These are phyloP conservation scores for Corbicula japonica DNA, from an alignment of 2,888 invertebrate species.

Conservation along the genomic window DNA sequence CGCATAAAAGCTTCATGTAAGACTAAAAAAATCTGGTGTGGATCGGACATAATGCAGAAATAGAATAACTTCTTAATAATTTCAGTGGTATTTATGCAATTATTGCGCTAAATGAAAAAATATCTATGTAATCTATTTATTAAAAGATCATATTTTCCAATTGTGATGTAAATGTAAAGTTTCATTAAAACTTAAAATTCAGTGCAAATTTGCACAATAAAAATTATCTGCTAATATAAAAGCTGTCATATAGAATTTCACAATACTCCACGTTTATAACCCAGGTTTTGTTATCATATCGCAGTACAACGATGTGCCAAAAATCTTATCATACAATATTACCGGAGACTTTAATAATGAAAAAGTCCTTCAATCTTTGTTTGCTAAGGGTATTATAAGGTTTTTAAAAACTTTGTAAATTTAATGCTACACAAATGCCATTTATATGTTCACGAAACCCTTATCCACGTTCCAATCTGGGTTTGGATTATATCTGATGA, in stretches of 20 bases:
- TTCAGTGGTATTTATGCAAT: no score
- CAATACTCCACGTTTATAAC: no score
- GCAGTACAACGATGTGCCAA: conserved; percentile 17
- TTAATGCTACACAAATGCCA: conserved; percentile 45
- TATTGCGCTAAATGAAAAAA: no score
- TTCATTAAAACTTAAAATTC: background rate
- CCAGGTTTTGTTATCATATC: no score
- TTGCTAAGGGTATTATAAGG: conserved; percentile 34
- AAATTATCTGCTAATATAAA: no score
- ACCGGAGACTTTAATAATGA: conserved; percentile 14
- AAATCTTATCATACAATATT: conserved; percentile 1
- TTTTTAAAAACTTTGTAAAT: conserved; percentile 35
- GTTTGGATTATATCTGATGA: conserved; percentile 42
- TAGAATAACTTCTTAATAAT: no score
- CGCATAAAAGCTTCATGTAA: no score
- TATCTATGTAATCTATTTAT: no score
- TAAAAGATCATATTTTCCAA: no score
- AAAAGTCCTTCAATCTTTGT: conserved; percentile 29
- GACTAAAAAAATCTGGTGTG: no score
- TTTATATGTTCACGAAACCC: conserved; percentile 53
- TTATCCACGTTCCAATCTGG: conserved; percentile 42
- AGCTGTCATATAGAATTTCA: no score
- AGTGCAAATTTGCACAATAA: conserved; percentile 12
- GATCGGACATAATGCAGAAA: no score
- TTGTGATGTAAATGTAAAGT: conserved; percentile 6